These are phyloP conservation scores for Hirundo rustica DNA, from an alignment of 2,797 vertebrate species.

Conservation along the genomic window DNA sequence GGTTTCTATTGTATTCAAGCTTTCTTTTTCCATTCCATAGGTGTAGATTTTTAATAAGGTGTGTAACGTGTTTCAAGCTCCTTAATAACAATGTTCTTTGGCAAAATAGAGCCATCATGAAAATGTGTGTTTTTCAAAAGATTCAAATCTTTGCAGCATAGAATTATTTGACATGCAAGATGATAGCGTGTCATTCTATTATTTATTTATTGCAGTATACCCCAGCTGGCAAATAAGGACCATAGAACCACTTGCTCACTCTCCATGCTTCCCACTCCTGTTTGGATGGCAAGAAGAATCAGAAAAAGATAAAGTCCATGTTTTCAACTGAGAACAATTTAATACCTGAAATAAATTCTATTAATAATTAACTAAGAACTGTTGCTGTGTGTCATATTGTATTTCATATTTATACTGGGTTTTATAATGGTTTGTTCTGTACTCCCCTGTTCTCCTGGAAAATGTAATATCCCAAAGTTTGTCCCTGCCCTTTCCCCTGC, in stretches of 20 bases:
- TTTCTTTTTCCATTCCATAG: neutral
- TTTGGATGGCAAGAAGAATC: neutral
- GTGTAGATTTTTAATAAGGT: neutral
- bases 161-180: neutral
- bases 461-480: too few relatives aligned
- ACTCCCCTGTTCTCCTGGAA: too few relatives aligned
- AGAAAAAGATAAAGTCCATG: neutral
- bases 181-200: neutral
- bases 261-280: rapidly evolving
- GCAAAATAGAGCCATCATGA: neutral
- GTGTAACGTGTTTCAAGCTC: neutral
- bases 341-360: neutral
- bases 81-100: neutral
- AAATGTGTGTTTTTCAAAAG: neutral
- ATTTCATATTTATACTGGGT: too few relatives aligned
- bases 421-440: too few relatives aligned
- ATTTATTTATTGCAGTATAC: neutral
- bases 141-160: neutral
- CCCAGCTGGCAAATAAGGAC: neutral
- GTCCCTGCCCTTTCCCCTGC: too few relatives aligned
- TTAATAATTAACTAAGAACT: neutral
- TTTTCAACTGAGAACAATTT: neutral
- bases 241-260: neutral
- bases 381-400: too few relatives aligned
- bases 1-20: neutral